Conservation (phyloP, 2,888 invertebrate genomes). For the Latrodectus elegans region DNA sequence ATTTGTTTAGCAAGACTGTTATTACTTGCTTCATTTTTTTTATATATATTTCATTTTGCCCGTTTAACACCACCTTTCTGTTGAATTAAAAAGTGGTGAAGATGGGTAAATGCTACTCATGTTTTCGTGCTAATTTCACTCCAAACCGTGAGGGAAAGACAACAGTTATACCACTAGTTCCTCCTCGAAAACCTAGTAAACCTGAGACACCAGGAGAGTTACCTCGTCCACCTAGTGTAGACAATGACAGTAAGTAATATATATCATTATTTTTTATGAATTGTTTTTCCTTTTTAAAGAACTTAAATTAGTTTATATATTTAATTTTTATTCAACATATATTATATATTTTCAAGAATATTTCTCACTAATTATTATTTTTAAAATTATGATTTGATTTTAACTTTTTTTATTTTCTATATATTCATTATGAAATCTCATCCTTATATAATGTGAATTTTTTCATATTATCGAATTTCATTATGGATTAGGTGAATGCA, state of each 20-base stretch:
- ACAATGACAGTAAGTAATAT: slow-evolving; percentile 50
- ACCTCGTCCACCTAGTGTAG: slow-evolving; percentile 55
- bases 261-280: not conserved
- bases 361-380: no score
- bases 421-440: no score
- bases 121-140: slow-evolving; percentile 51
- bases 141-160: slow-evolving; percentile 50
- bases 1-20: not conserved
- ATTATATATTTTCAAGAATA: no score
- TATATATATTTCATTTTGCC: not conserved
- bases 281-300: not conserved
- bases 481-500: no score
- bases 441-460: no score
- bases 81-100: slow-evolving; percentile 3
- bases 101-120: slow-evolving; percentile 65
- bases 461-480: no score
- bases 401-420: no score
- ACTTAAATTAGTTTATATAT: no score
- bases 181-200: slow-evolving; percentile 19
- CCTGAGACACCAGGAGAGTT: slow-evolving; percentile 49
- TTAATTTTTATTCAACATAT: no score
- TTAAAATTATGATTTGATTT: no score
- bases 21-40: not conserved
- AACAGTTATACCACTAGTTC: not conserved
- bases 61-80: not conserved